Evolutionary conservation across 2,113 vertebrate species (phyloP), one percentile per base, ranked within the genome.

Genomic region (Colius striatus): DNA sequence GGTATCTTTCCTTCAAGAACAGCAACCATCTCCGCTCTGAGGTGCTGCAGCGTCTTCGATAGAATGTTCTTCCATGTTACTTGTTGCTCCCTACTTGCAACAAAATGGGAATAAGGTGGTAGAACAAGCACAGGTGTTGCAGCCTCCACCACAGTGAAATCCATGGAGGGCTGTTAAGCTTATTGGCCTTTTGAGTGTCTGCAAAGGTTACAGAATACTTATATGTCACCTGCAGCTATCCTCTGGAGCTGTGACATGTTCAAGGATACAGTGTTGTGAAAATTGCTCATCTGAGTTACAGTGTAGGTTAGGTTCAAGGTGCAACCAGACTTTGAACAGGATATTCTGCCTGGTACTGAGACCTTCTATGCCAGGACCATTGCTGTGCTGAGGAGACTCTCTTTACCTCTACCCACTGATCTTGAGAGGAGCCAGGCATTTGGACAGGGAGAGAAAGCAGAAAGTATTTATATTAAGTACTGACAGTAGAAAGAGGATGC

Each of bases 21-120:
- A 13, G 10, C 7, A 21, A 60, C 60, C 0, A 0, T 63, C 26
- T 89, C 27, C 14, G 1, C 73, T 23, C 30, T 50, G 45, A 63
- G 27, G 11, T 63, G 11, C 60, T 36, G 23, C 34, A 77, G 29
- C 32, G n/a, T 55, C 11, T 41, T 48, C 10, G 60, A 26, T 48
- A n/a, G 67, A 55, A 67, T 18, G 10, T 5, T 63, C 17, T 50
- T 76, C 14, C 0, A 0, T 71, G 17, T 34, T 62, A 19, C 6
- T 3, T 15, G 30, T 32, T 77, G 45, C 27, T 77, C 3, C 34
- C 30, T 29, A 5, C 21, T 13, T 76, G 10, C 11, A 51, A 13
- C 34, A 9, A 7, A 10, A 17, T 27, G n/a, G 36, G 47, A 58
- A 16, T 5, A 12, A 20, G 20, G 29, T 57, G 45, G 12, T 36